Conservation (phyloP, 2,797 vertebrate genomes). For the Varecia variegata region DNA sequence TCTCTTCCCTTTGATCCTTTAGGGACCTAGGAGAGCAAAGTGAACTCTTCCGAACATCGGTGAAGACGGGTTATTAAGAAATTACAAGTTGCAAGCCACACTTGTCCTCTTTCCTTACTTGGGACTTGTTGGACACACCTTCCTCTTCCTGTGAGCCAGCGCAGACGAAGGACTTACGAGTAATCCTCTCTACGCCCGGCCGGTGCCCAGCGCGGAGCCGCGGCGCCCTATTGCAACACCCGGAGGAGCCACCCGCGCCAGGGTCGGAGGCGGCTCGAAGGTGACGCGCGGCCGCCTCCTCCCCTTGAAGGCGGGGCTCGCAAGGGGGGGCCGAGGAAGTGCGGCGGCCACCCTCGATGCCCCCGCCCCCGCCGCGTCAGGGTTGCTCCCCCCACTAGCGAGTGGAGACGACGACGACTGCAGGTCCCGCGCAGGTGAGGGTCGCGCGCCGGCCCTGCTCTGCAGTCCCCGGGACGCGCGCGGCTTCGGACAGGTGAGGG, state of each 20-base stretch:
- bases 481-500: slow-evolving; percentile 45
- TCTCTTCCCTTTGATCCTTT: not conserved
- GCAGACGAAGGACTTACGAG: not conserved
- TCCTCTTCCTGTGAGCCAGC: not conserved
- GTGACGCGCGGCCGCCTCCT: slow-evolving; percentile 39
- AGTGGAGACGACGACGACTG: not conserved
- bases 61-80: not conserved
- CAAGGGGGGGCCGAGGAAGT: not conserved
- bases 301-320: slow-evolving; percentile 59
- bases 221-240: not conserved
- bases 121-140: not conserved
- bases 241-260: accelerated
- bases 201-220: not conserved
- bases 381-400: not conserved
- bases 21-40: too few species aligned
- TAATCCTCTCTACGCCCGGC: not conserved
- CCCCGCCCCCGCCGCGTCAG: not conserved
- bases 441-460: not conserved
- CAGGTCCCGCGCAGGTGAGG: not conserved
- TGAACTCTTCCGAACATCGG: not conserved
- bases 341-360: not conserved
- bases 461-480: not conserved
- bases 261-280: not conserved
- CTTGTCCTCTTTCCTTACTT: not conserved
- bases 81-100: not conserved